phyloP scores from a whole-genome alignment of 2,888 invertebrate species.

The Parnassius orleans region DNA sequence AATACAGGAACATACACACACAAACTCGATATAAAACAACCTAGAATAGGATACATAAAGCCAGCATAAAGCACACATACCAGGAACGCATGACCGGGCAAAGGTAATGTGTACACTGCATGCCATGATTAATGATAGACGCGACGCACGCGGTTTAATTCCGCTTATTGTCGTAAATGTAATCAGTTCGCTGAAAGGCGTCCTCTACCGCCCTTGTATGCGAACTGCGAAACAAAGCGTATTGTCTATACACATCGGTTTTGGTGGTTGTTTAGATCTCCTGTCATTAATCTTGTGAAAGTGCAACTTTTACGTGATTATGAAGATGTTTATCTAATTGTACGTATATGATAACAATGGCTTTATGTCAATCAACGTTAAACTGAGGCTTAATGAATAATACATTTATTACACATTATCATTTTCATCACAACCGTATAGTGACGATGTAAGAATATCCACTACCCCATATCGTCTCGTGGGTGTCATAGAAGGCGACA shows the following conservation, averaged over 20 bases:
- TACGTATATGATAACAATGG: constrained; percentile 5
- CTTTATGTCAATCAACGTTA: not conserved
- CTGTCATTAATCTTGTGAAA: constrained; percentile 49
- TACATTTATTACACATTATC: not conserved
- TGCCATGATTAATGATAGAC: constrained; percentile 55
- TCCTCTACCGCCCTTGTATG: constrained; percentile 30
- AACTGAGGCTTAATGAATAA: constrained; percentile 1
- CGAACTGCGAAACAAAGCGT: constrained; percentile 35
- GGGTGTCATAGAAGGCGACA: too few relatives aligned
- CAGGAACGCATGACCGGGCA: constrained; percentile 16
- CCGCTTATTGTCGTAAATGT: constrained; percentile 60
- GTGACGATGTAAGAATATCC: too few relatives aligned
- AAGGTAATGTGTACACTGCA: constrained; percentile 36
- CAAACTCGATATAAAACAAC: not conserved
- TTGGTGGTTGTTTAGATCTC: constrained; percentile 31
- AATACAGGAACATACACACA: not conserved
- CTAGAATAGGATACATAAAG: not conserved
- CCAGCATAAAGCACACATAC: not conserved
- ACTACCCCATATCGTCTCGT: too few relatives aligned
- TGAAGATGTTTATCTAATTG: constrained; percentile 31
- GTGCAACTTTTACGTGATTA: constrained; percentile 35
- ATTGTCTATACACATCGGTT: constrained; percentile 20
- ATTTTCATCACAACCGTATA: not conserved
- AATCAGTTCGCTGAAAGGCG: constrained; percentile 40
- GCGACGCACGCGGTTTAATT: constrained; percentile 48